Evolutionary conservation across 2,113 vertebrate species (phyloP).

Genomic region (Gorsachius goisagi): DNA sequence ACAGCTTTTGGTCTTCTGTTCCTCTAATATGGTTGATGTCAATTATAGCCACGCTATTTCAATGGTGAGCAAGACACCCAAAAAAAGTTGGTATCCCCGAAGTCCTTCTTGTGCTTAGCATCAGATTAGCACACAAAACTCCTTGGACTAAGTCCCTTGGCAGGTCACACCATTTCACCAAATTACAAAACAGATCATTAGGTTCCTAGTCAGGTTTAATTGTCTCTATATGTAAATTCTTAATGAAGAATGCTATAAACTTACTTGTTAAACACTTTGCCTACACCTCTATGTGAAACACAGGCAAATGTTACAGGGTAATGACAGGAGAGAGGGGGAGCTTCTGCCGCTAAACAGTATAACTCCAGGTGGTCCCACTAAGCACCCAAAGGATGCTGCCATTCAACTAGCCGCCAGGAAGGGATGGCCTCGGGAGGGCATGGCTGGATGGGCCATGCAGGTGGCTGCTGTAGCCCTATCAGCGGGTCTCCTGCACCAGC

Average conservation of each 20-base stretch:
- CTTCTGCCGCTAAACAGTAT: neutral
- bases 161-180: neutral
- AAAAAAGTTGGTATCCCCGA: neutral
- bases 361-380: neutral
- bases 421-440: neutral
- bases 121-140: neutral
- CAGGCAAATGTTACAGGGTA: neutral
- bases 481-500: neutral
- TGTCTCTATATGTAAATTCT: neutral
- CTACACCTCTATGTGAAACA: neutral
- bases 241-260: neutral
- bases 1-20: neutral
- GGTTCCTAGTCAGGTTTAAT: neutral
- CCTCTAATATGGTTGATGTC: neutral
- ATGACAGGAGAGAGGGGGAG: neutral
- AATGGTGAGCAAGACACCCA: neutral
- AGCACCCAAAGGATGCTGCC: neutral
- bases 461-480: neutral
- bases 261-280: neutral
- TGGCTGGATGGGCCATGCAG: neutral
- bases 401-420: neutral
- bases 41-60: neutral
- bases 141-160: neutral
- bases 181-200: neutral
- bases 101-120: neutral